A percentile compares a stretch with the other conserved stretches of the same genome.
Evolutionary conservation across 2,797 vertebrate species (phyloP).

Genomic region (Spondyliosoma cantharus): DNA sequence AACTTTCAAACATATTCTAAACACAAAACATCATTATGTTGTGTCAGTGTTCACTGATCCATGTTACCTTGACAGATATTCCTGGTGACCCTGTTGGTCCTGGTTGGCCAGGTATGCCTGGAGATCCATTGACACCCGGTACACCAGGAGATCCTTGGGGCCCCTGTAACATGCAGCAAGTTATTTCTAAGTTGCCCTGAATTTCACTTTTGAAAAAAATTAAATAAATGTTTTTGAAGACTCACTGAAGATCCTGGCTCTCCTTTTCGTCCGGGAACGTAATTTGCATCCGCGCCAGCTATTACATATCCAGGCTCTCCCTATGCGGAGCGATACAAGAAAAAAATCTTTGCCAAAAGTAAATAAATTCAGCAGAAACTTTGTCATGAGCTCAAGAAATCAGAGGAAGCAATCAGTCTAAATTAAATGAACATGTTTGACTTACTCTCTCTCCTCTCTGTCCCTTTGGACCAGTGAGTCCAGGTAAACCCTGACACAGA

Average conservation of each 20-base stretch:
- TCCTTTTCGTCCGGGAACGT: slow-evolving; percentile 86
- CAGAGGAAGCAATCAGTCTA: background rate
- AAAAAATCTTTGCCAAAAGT: background rate
- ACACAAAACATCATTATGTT: background rate
- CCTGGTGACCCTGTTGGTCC: slow-evolving; percentile 86
- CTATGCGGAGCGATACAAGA: slow-evolving; percentile 66
- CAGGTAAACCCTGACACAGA: slow-evolving; percentile 83
- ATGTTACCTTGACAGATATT: slow-evolving; percentile 87
- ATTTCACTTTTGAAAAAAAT: background rate
- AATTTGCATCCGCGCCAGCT: slow-evolving; percentile 84
- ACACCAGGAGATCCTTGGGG: slow-evolving; percentile 85
- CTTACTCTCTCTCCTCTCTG: slow-evolving; percentile 93
- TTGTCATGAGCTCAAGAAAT: background rate
- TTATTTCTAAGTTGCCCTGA: background rate
- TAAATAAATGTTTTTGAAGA: background rate
- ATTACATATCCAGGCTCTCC: slow-evolving; percentile 92
- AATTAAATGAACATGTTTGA: slow-evolving; percentile 37
- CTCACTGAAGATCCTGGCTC: slow-evolving; percentile 90
- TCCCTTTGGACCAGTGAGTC: slow-evolving; percentile 85
- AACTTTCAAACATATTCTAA: background rate
- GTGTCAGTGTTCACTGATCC: background rate
- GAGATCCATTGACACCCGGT: slow-evolving; percentile 86
- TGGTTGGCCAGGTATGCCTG: slow-evolving; percentile 84
- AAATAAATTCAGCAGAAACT: background rate
- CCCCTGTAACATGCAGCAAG: slow-evolving; percentile 70